Percentiles rank a stretch among this genome's conserved stretches.
These are phyloP conservation scores for Branchipolynoe longqiensis DNA, from an alignment of 2,888 invertebrate genomes.

Conservation along the genomic window DNA sequence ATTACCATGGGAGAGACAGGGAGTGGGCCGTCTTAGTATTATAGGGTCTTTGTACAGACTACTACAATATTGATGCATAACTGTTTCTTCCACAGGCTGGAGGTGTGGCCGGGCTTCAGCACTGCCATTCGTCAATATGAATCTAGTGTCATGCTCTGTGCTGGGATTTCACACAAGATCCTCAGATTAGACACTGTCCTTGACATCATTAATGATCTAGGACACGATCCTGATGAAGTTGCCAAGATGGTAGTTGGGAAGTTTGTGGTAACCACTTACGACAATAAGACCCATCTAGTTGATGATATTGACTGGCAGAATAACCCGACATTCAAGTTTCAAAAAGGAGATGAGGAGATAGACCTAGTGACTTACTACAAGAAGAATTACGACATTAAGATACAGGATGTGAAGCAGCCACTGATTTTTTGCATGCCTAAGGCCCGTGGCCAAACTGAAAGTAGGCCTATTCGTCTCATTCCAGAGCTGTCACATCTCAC, in stretches of 20 bases:
- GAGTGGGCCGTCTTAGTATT: too few relatives aligned
- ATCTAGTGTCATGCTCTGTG: constrained; percentile 71
- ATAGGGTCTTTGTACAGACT: too few relatives aligned
- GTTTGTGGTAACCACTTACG: constrained; percentile 92
- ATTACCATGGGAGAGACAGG: too few relatives aligned
- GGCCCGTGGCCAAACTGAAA: too few relatives aligned
- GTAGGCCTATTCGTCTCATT: constrained; percentile 88
- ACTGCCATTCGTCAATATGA: constrained; percentile 74
- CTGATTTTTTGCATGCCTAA: constrained; percentile 87
- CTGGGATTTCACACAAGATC: constrained; percentile 92
- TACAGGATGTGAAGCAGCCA: constrained; percentile 87
- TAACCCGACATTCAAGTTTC: constrained; percentile 88
- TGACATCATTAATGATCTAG: constrained; percentile 84
- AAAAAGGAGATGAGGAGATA: constrained; percentile 81
- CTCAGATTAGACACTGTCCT: constrained; percentile 90
- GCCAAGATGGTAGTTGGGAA: constrained; percentile 85
- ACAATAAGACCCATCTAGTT: constrained; percentile 92
- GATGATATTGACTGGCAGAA: constrained; percentile 91
- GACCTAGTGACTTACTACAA: constrained; percentile 91
- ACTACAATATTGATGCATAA: too few relatives aligned
- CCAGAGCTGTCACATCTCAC: constrained; percentile 93
- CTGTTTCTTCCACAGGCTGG: constrained; percentile 66
- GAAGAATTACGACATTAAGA: constrained; percentile 66
- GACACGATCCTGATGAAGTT: constrained; percentile 83
- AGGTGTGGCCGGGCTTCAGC: constrained; percentile 70